phyloP scores from a whole-genome alignment of 2,888 invertebrate species.

The Drosophila tripunctata region DNA sequence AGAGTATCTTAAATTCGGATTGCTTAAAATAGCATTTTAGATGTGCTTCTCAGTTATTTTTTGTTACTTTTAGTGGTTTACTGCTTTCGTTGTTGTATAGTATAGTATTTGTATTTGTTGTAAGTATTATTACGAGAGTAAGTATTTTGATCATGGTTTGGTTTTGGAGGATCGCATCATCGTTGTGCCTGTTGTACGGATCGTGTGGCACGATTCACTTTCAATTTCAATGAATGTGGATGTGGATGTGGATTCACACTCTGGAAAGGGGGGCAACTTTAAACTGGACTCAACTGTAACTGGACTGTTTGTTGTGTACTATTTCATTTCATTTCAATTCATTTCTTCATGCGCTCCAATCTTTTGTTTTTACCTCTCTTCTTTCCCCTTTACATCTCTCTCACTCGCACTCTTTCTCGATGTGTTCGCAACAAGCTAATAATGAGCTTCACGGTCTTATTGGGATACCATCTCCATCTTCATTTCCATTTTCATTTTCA shows the following conservation, averaged over 20 bases:
- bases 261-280: slow-evolving; percentile 18
- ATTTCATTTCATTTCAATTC: slow-evolving; percentile 58
- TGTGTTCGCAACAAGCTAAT: slow-evolving; percentile 51
- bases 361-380: slow-evolving; percentile 43
- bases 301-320: slow-evolving; percentile 35
- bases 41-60: slow-evolving; percentile 24
- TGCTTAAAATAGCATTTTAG: neutral
- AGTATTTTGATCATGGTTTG: slow-evolving; percentile 53
- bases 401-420: slow-evolving; percentile 20
- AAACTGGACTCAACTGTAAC: slow-evolving; percentile 58
- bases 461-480: slow-evolving; percentile 59
- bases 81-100: slow-evolving; percentile 18
- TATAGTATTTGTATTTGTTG: slow-evolving; percentile 41
- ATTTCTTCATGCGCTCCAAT: slow-evolving; percentile 73
- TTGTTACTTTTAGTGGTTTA: slow-evolving; percentile 17
- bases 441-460: slow-evolving; percentile 77
- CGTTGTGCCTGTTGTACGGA: slow-evolving; percentile 44
- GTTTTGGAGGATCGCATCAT: slow-evolving; percentile 61
- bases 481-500: slow-evolving; percentile 35
- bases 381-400: slow-evolving; percentile 9
- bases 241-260: slow-evolving; percentile 34
- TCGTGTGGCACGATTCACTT: slow-evolving; percentile 81
- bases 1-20: slow-evolving; percentile 35
- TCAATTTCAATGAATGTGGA: slow-evolving; percentile 74
- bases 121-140: slow-evolving; percentile 54